Conservation (phyloP, 2,113 vertebrate species). For the Tachuris rubrigastra region DNA sequence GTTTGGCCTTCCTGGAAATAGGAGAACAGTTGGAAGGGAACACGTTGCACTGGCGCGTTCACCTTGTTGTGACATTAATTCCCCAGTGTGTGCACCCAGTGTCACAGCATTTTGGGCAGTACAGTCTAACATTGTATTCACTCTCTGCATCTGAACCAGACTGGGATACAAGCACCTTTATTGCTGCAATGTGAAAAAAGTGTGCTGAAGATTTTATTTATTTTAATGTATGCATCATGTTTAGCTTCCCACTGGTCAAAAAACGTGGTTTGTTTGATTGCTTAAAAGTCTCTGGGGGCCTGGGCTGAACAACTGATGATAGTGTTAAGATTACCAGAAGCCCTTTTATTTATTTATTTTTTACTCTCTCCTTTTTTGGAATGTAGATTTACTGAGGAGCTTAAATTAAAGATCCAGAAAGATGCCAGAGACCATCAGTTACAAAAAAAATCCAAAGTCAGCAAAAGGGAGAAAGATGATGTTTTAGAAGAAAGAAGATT, state of each 20-base stretch:
- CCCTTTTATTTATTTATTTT: not conserved
- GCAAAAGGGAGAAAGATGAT: constrained; percentile 75
- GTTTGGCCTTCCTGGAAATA: not conserved
- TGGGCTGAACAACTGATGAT: not conserved
- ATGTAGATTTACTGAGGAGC: constrained; percentile 80
- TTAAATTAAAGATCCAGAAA: constrained; percentile 82
- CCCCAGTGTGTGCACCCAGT: rapidly evolving
- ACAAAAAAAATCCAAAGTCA: constrained; percentile 75
- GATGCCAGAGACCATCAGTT: constrained; percentile 77
- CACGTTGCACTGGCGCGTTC: rapidly evolving
- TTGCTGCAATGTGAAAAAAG: not conserved
- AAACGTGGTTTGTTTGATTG: not conserved
- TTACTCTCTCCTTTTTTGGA: not conserved
- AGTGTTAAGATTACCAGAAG: not conserved
- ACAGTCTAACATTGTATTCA: not conserved
- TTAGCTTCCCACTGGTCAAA: not conserved
- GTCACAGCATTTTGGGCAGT: not conserved
- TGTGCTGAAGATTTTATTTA: not conserved
- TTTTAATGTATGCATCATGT: not conserved
- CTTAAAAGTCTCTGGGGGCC: not conserved
- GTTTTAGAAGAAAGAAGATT: constrained; percentile 71
- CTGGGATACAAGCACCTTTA: not conserved
- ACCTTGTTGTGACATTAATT: not conserved
- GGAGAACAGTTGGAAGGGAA: not conserved
- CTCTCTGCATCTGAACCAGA: not conserved